phyloP scores from a whole-genome alignment of 92 coral and sea anemone species.

The Actinostola sp. region DNA sequence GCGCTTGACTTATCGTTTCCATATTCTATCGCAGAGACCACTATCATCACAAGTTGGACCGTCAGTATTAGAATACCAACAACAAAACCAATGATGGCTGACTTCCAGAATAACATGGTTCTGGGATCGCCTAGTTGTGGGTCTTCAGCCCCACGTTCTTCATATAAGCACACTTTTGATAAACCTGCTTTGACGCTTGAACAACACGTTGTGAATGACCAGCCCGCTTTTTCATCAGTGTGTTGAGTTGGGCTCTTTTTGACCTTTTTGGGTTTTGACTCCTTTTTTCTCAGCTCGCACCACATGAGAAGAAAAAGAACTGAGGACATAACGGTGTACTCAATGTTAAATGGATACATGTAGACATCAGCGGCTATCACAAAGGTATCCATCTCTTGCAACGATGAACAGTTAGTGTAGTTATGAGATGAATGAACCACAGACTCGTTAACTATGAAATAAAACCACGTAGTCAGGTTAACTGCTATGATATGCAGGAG shows the following conservation, averaged over 20 bases:
- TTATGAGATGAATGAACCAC: neutral
- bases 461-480: conserved; percentile 21
- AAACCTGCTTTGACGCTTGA: neutral
- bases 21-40: neutral
- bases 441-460: conserved; percentile 23
- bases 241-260: too few relatives aligned
- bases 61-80: conserved; percentile 12
- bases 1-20: neutral
- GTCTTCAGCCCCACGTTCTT: neutral
- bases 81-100: conserved; percentile 14
- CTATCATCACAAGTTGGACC: neutral
- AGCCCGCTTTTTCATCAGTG: too few relatives aligned
- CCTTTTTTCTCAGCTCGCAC: conserved; percentile 13
- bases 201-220: neutral
- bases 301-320: conserved; percentile 27
- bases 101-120: conserved; percentile 18
- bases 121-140: conserved; percentile 7
- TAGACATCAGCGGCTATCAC: neutral
- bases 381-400: neutral
- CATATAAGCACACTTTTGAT: neutral
- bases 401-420: neutral
- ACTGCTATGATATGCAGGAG: conserved; percentile 26
- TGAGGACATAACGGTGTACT: conserved; percentile 30
- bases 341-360: conserved; percentile 29
- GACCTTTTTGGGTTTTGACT: neutral